Evolutionary conservation across 2,797 vertebrate species (phyloP), one percentile per base, ranked within the genome.

Genomic region (Cossypha dichroa): DNA sequence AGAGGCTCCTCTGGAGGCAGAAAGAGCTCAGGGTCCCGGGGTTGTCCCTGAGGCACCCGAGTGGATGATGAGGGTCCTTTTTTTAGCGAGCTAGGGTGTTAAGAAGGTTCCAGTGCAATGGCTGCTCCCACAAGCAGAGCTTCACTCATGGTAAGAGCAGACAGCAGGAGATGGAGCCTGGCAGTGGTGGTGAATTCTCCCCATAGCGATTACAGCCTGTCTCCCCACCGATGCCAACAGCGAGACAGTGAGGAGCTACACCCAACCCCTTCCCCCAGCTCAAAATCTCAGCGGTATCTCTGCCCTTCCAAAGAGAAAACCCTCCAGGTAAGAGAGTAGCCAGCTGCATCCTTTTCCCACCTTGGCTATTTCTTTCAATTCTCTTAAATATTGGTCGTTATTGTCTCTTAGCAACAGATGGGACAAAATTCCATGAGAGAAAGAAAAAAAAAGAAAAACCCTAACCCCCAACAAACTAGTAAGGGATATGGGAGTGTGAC

Each of bases 201-300:
- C 10, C 34, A 33, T 25, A 29, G 0, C 3, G 5, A 19, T 6
- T 2, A 0, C 56, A 28, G 48, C 28, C 67, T 28, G 18, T 10
- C 23, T n/a, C 18, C 9, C 5, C 40, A 9, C 3, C 0, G 0
- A n/a, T 15, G 16, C 28, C 2, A 2, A 33, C 15, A 28, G 58
- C 1, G 0, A 54, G 48, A 76, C 15, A 77, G 26, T 7, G 13
- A 54, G 40, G 60, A 54, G 40, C 21, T 38, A 21, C 1, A 1
- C 33, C 8, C 11, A 46, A 33, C n/a, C 28, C 21, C 33, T 55
- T 38, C 14, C 14, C 33, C 5, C 51, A 78, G 62, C 40, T 25
- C 51, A n/a, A 26, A 78, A 66, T 26, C 21, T n/a, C n/a, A n/a
- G n/a, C n/a, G 10, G 10, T 55, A 20, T 31, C 12, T 36, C 40